phyloP scores from a whole-genome alignment of 2,113 vertebrate species.

The Leptobrachium ailaonicum region DNA sequence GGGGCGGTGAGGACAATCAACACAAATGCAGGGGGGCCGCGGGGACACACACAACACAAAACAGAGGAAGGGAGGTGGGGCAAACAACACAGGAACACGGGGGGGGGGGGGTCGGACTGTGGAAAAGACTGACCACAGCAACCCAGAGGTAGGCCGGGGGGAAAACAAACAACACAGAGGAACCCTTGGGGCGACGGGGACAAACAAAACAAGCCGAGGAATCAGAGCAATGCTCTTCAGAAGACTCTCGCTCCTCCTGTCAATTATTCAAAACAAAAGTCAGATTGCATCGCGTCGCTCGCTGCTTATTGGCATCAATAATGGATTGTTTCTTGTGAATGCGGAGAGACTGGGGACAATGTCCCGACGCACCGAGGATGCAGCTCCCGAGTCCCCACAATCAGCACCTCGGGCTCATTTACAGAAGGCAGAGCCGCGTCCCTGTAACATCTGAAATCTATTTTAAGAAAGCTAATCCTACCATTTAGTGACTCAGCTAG shows the following conservation, averaged over 20 bases:
- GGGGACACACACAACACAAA: too few species aligned
- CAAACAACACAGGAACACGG: too few species aligned
- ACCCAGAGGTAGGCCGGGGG: background rate
- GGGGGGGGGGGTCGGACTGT: too few species aligned
- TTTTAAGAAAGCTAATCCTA: too few species aligned
- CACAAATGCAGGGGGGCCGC: too few species aligned
- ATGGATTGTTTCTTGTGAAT: constrained; percentile 60
- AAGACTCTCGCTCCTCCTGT: constrained; percentile 61
- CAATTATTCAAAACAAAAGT: constrained; percentile 70
- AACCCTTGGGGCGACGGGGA: background rate
- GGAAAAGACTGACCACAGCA: background rate
- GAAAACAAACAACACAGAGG: too few species aligned
- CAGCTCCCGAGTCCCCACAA: constrained; percentile 3
- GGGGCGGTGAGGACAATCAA: too few species aligned
- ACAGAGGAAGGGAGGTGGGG: too few species aligned
- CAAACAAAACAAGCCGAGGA: background rate
- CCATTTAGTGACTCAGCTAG: too few species aligned
- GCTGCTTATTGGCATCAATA: constrained; percentile 67
- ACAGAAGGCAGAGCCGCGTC: too few species aligned
- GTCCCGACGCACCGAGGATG: constrained; percentile 27
- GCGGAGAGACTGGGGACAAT: constrained; percentile 59
- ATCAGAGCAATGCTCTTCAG: constrained; percentile 38
- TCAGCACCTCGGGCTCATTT: too few species aligned
- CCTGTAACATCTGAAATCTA: too few species aligned
- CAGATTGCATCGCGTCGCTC: constrained; percentile 68